phyloP scores from a whole-genome alignment of 2,797 vertebrate species.

The Coilia nasus region DNA sequence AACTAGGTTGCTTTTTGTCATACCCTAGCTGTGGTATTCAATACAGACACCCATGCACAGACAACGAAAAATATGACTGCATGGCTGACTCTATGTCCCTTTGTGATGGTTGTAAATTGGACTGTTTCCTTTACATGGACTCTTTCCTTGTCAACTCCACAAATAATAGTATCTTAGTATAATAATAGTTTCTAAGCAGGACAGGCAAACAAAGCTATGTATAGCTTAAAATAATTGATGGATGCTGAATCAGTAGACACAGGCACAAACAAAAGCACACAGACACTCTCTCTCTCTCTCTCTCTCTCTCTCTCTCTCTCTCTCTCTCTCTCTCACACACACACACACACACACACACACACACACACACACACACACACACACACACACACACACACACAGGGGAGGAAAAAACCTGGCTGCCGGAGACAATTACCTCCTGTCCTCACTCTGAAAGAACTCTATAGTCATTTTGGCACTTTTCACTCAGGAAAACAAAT shows the following conservation, averaged over 20 bases:
- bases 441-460: background rate
- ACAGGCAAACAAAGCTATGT: background rate
- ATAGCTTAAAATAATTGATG: background rate
- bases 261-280: conserved; percentile 1
- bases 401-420: background rate
- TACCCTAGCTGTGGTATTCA: background rate
- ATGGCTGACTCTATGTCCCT: background rate
- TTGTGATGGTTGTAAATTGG: background rate
- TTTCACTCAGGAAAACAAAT: conserved; percentile 10
- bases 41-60: background rate
- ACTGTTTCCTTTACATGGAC: background rate
- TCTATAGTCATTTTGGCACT: background rate
- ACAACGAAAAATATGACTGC: background rate
- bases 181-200: background rate
- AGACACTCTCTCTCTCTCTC: background rate
- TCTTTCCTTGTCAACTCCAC: background rate
- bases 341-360: no score
- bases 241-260: background rate
- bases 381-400: background rate
- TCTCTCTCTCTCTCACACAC: background rate
- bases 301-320: background rate
- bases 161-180: no score
- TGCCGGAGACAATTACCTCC: background rate
- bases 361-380: background rate
- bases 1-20: background rate